A percentile compares a stretch with the other conserved stretches of the same genome.
phyloP scores from a whole-genome alignment of 2,797 vertebrate species.

The Halcyon badia region DNA sequence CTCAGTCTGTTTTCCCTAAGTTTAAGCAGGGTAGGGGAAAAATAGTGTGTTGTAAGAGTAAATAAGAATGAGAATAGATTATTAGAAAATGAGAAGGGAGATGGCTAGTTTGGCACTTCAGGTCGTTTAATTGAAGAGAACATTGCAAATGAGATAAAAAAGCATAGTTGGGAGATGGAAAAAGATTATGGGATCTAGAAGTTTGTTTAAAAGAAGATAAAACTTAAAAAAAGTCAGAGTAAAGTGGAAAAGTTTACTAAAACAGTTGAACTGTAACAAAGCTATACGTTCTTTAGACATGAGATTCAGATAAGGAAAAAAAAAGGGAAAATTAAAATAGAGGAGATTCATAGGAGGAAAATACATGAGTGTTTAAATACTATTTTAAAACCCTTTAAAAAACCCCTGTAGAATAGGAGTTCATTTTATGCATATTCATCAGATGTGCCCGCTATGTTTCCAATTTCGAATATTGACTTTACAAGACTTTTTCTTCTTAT shows the following conservation, averaged over 20 bases:
- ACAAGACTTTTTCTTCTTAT: background rate
- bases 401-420: background rate
- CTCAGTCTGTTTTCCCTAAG: background rate
- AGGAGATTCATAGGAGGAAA: background rate
- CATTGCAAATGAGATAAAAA: background rate
- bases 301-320: slow-evolving; percentile 1
- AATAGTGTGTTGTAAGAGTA: background rate
- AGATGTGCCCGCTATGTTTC: background rate
- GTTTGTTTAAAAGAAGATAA: slow-evolving; percentile 34
- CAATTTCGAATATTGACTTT: background rate
- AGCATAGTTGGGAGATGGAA: background rate
- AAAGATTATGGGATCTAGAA: background rate
- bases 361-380: background rate
- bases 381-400: background rate
- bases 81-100: background rate
- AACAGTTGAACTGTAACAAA: slow-evolving; percentile 1
- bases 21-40: background rate
- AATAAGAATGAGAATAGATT: background rate
- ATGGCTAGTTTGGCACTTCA: background rate
- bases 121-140: background rate
- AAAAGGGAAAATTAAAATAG: background rate
- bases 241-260: slow-evolving; percentile 13
- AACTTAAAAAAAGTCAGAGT: background rate
- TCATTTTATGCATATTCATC: background rate
- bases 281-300: slow-evolving; percentile 24